Evolutionary conservation across 1,140 invertebrate genomes (phyloP).

Genomic region (Lordiphosa clarofinis): DNA sequence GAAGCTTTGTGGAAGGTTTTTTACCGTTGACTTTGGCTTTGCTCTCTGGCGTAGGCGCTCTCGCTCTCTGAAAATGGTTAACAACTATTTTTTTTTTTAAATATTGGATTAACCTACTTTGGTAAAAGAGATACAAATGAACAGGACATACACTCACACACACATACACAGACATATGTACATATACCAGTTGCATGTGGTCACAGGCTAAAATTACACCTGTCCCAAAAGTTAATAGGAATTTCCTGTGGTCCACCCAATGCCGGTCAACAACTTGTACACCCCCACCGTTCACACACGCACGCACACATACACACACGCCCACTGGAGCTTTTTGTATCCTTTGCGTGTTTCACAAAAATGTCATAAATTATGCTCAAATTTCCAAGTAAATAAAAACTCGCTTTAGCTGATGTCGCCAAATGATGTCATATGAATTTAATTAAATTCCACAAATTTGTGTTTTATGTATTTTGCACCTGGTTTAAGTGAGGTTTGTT

Average conservation of each 20-base stretch:
- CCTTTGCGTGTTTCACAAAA: constrained; percentile 59
- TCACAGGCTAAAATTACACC: constrained; percentile 58
- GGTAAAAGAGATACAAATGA: constrained; percentile 37
- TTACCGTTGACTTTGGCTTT: constrained; percentile 16
- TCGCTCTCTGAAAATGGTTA: constrained; percentile 60
- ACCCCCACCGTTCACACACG: constrained; percentile 9
- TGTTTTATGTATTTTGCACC: constrained; percentile 12
- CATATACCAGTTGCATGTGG: constrained; percentile 69
- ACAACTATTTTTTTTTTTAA: constrained; percentile 54
- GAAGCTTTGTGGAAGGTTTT: constrained; percentile 23
- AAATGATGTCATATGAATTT: constrained; percentile 63
- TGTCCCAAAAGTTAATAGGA: constrained; percentile 32
- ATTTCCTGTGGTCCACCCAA: constrained; percentile 18
- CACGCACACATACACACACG: constrained; percentile 1
- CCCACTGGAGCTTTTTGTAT: constrained; percentile 30
- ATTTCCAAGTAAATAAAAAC: constrained; percentile 63
- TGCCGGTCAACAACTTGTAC: constrained; percentile 50
- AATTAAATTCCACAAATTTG: constrained; percentile 34
- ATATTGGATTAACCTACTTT: constrained; percentile 65
- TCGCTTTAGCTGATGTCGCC: constrained; percentile 29
- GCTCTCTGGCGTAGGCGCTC: constrained; percentile 32
- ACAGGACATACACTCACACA: constrained; percentile 41
- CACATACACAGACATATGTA: constrained; percentile 23
- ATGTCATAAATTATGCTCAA: constrained; percentile 43
- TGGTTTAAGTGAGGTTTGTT: constrained; percentile 1